These are phyloP conservation scores for Etheostoma spectabile DNA, from an alignment of 2,113 vertebrate species.

Conservation along the genomic window DNA sequence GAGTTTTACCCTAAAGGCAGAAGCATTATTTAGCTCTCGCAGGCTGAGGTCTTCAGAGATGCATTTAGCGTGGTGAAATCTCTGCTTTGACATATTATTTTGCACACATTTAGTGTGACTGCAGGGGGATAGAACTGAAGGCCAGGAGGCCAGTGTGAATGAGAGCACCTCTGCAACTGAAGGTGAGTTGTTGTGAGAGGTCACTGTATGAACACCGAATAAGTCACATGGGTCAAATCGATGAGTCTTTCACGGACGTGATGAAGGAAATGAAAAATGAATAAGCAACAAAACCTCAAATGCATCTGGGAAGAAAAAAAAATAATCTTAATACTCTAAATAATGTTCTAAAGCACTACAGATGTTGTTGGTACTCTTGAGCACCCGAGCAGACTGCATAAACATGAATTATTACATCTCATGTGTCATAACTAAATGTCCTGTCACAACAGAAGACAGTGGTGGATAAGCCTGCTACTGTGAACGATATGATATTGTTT, in stretches of 20 bases:
- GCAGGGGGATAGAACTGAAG: constrained; percentile 49
- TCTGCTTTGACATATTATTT: constrained; percentile 73
- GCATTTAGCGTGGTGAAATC: constrained; percentile 69
- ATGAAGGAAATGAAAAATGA: constrained; percentile 49
- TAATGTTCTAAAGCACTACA: constrained; percentile 48
- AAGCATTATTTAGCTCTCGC: constrained; percentile 63
- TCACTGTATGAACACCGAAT: constrained; percentile 73
- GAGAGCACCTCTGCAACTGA: constrained; percentile 59
- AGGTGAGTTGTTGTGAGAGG: constrained; percentile 65
- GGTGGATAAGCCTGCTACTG: constrained; percentile 29
- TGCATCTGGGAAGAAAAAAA: neutral
- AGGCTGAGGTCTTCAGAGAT: constrained; percentile 61
- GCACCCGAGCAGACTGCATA: constrained; percentile 26
- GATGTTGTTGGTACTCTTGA: constrained; percentile 41
- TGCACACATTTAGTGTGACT: constrained; percentile 51
- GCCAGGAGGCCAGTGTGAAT: constrained; percentile 59
- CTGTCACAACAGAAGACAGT: constrained; percentile 34
- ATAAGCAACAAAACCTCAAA: constrained; percentile 42
- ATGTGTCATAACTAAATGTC: constrained; percentile 41
- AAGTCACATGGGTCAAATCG: constrained; percentile 57
- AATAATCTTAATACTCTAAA: constrained; percentile 32
- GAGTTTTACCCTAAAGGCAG: constrained; percentile 47
- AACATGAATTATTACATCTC: constrained; percentile 38
- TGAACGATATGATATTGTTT: constrained; percentile 52
- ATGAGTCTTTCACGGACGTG: constrained; percentile 29